Conservation (phyloP, 1,140 invertebrate genomes). For the Drosophila varians region DNA sequence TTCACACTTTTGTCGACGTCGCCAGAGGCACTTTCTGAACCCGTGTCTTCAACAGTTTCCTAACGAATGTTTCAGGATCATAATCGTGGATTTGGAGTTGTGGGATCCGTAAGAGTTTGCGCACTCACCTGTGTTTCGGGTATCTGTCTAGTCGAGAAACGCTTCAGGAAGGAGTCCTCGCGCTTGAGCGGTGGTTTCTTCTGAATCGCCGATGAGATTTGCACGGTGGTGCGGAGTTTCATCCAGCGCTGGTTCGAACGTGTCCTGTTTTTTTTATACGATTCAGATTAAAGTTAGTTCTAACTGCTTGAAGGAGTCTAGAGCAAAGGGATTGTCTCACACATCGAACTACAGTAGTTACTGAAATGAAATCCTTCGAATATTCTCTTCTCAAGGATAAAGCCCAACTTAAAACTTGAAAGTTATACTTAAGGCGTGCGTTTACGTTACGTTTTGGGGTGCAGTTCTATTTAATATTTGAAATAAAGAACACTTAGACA, state of each 20-base stretch:
- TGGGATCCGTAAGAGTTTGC: background rate
- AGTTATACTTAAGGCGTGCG: conserved; percentile 36
- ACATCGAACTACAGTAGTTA: conserved; percentile 46
- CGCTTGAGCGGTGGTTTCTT: conserved; percentile 92
- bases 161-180: conserved; percentile 96
- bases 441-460: conserved; percentile 36
- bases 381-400: background rate
- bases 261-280: conserved; percentile 86
- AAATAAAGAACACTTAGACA: conserved; percentile 51
- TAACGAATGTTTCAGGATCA: conserved; percentile 1
- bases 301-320: background rate
- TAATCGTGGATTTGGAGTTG: background rate
- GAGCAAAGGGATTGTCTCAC: conserved; percentile 40
- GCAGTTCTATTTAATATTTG: conserved; percentile 19
- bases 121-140: conserved; percentile 90
- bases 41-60: conserved; percentile 87
- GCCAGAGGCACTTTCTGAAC: conserved; percentile 87
- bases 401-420: conserved; percentile 7
- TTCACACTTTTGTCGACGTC: conserved; percentile 86
- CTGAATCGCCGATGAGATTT: conserved; percentile 94
- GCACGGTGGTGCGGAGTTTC: conserved; percentile 96
- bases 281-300: background rate
- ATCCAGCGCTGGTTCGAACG: conserved; percentile 97
- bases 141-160: conserved; percentile 96
- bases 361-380: background rate